Conservation (phyloP, 2,113 vertebrate species). For the Spea multiplicata region DNA sequence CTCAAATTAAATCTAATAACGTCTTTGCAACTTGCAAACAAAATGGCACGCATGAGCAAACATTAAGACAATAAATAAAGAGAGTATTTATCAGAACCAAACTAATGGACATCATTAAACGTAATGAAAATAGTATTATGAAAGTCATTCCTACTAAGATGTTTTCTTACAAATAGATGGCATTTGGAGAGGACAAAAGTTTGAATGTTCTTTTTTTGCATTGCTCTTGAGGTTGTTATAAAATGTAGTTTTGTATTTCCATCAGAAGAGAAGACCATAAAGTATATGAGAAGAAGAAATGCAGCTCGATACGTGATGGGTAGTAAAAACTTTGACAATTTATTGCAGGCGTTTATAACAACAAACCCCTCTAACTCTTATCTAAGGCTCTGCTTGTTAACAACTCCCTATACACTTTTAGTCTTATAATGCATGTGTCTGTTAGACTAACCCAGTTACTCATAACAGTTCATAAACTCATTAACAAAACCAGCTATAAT, state of each 20-base stretch:
- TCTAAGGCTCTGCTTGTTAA: background rate
- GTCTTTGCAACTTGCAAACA: no score
- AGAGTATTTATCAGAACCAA: no score
- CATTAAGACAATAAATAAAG: no score
- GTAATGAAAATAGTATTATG: no score
- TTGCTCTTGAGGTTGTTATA: background rate
- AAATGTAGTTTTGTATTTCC: slow-evolving; percentile 26
- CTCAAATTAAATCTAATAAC: no score
- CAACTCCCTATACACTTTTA: background rate
- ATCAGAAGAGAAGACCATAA: slow-evolving; percentile 37
- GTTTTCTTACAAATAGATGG: no score
- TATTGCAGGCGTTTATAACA: background rate
- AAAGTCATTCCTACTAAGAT: no score
- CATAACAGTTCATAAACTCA: no score
- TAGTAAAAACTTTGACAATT: background rate
- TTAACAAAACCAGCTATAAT: no score
- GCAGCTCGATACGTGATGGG: slow-evolving; percentile 23
- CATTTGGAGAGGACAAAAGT: background rate
- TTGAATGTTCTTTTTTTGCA: background rate
- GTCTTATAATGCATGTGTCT: background rate
- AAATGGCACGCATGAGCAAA: no score
- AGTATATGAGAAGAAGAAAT: slow-evolving; percentile 40
- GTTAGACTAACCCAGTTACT: background rate
- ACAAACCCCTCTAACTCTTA: background rate
- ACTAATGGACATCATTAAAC: no score